phyloP scores from a whole-genome alignment of 2,113 vertebrate species.

The Notiomystis cincta region DNA sequence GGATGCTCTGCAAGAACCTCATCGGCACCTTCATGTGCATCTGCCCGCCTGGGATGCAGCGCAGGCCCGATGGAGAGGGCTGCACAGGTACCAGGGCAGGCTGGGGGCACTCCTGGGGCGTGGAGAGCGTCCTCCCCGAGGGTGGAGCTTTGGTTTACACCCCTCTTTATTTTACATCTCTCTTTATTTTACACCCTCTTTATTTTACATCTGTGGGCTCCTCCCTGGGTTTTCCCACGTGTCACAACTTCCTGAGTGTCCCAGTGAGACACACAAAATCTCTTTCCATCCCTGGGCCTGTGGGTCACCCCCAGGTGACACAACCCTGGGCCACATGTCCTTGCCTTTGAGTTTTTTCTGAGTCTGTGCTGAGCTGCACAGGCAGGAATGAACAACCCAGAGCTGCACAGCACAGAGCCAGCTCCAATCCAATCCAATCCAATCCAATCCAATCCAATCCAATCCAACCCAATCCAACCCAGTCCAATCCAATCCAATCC shows the following conservation, averaged over 20 bases:
- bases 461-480: too few species aligned
- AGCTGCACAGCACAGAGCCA: too few species aligned
- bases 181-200: background rate
- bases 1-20: slow-evolving; percentile 93
- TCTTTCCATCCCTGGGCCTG: background rate
- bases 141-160: background rate
- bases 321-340: background rate
- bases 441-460: background rate
- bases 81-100: slow-evolving; percentile 82
- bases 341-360: background rate
- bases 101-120: background rate
- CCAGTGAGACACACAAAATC: background rate
- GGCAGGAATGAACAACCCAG: background rate
- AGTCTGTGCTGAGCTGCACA: background rate
- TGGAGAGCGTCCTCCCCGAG: background rate
- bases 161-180: background rate
- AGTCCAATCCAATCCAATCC: background rate
- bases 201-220: background rate
- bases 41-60: slow-evolving; percentile 87
- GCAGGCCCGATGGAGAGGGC: slow-evolving; percentile 81
- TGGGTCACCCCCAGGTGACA: background rate
- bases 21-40: slow-evolving; percentile 91
- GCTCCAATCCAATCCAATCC: background rate
- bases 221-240: background rate
- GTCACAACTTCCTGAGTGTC: background rate